A percentile compares a stretch with the other conserved stretches of the same genome.
Conservation (phyloP, 2,888 invertebrate genomes). For the Chrysolina americana region DNA sequence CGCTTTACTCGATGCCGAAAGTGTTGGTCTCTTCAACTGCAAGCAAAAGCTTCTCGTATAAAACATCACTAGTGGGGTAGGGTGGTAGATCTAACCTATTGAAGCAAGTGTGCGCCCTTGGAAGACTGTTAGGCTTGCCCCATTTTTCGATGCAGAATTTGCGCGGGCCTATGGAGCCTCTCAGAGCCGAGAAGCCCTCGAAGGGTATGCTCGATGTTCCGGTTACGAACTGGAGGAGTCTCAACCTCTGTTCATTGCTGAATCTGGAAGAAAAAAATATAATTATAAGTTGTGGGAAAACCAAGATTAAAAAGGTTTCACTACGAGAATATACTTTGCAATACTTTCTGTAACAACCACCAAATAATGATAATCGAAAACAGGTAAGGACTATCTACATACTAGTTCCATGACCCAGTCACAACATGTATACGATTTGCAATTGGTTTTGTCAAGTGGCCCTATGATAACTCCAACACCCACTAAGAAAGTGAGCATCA, state of each 20-base stretch:
- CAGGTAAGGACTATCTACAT: no score
- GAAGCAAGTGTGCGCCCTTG: slow-evolving; percentile 98
- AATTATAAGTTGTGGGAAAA: no score
- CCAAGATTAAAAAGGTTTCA: no score
- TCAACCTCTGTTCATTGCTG: slow-evolving; percentile 93
- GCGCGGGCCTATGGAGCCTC: slow-evolving; percentile 95
- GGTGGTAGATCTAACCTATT: slow-evolving; percentile 97
- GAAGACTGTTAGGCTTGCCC: slow-evolving; percentile 95
- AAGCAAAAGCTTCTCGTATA: slow-evolving; percentile 91
- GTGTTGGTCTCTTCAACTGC: slow-evolving; percentile 97
- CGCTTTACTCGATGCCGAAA: slow-evolving; percentile 90
- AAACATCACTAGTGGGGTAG: slow-evolving; percentile 92
- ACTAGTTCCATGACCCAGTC: no score
- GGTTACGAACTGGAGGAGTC: slow-evolving; percentile 96
- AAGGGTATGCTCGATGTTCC: slow-evolving; percentile 98
- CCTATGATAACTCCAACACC: no score
- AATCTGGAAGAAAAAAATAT: slow-evolving; percentile 73
- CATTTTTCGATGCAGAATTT: slow-evolving; percentile 98
- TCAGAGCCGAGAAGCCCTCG: slow-evolving; percentile 95
- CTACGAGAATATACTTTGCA: no score
- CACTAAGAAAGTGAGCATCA: no score
- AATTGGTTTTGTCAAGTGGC: no score
- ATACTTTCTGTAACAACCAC: no score
- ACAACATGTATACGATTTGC: no score
- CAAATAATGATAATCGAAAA: no score